These are phyloP conservation scores for Gnatocerus cornutus DNA, from an alignment of 2,888 invertebrate genomes.

Conservation along the genomic window DNA sequence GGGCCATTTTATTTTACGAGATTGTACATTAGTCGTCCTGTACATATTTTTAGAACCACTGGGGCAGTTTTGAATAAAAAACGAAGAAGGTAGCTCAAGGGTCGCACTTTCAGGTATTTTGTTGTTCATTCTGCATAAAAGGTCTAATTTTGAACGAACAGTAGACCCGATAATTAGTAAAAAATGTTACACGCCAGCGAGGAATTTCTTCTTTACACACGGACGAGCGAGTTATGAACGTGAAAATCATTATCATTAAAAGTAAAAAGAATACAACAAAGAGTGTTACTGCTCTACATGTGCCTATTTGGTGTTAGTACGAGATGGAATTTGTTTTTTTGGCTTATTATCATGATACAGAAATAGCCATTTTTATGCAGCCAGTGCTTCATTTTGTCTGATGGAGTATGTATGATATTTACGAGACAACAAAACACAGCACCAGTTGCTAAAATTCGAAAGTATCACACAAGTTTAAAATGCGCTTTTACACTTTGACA, in stretches of 20 bases:
- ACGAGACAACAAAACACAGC: too few species aligned
- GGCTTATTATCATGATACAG: too few species aligned
- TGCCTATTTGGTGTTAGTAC: too few species aligned
- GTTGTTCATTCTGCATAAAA: slow-evolving; percentile 35
- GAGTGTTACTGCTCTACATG: too few species aligned
- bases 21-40: slow-evolving; percentile 36
- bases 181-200: slow-evolving; percentile 39
- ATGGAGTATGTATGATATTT: too few species aligned
- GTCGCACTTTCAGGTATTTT: slow-evolving; percentile 26
- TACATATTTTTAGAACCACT: slow-evolving; percentile 44
- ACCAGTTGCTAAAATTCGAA: too few species aligned
- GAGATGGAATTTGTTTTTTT: too few species aligned
- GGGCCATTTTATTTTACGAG: slow-evolving; percentile 44
- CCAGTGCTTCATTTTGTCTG: too few species aligned
- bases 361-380: too few species aligned
- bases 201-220: slow-evolving; percentile 31
- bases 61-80: slow-evolving; percentile 34
- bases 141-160: slow-evolving; percentile 30
- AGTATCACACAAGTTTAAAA: too few species aligned
- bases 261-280: too few species aligned
- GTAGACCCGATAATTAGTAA: slow-evolving; percentile 38
- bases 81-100: slow-evolving; percentile 23
- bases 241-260: background rate
- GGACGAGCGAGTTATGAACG: background rate
- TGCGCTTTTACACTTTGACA: too few species aligned